Evolutionary conservation across 2,888 invertebrate species (phyloP), one percentile per base, ranked within the genome.

Genomic region (Watsonalla binaria): DNA sequence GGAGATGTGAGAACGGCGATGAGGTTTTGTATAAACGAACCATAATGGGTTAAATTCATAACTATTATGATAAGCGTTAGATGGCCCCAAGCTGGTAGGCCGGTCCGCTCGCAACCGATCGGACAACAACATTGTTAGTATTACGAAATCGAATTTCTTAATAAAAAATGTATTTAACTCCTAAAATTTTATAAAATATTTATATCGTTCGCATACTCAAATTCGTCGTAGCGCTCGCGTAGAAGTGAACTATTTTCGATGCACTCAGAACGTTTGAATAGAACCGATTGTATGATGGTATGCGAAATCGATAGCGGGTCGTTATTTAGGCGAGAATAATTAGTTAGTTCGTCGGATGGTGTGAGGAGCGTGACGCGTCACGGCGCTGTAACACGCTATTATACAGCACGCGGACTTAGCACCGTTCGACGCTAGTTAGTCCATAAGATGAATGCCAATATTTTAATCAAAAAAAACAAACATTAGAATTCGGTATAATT

Each of bases 361-460:
- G 76, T 57, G 67, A 53, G 61, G 59, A 57, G 62, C 57, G 58
- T 47, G 55, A 53, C 61, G 55, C 61, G 61, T 61, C 61, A 57
- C 60, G 52, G 51, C 48, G 53, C 57, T 54, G 35, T 55, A 37
- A 47, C 53, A 46, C 53, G 53, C 51, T 60, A 45, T 51, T 62
- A 58, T 53, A 65, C 69, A 60, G 53, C 65, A 57, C 66, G 66
- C 64, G 57, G 52, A 62, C 66, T 55, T 56, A 64, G 63, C 80
- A 72, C 82, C 82, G 78, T 68, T 76, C 80, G 85, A 77, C 68
- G 76, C 69, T 87, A 88, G 82, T 79, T 80, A 81, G 76, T 86
- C 73, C 64, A 58, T 77, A 89, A 89, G 87, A 84, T 77, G 82
- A 88, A 84, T 86, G 91, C 90, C 90, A 90, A 89, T 88, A 89